Evolutionary conservation across 1,140 invertebrate genomes (phyloP).

Genomic region (Pachypsylla venusta): DNA sequence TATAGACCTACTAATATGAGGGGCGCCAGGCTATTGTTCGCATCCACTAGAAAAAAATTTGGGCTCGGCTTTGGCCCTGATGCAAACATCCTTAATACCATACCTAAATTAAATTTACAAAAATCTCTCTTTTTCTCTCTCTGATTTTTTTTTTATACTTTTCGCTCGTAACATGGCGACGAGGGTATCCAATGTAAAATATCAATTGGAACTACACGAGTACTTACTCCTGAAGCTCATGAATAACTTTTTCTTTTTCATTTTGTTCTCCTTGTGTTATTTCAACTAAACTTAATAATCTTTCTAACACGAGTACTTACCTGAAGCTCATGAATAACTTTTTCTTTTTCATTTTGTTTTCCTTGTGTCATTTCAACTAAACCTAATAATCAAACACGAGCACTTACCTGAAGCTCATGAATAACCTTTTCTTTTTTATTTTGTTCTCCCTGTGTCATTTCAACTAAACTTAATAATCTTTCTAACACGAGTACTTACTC

Average conservation of each 20-base stretch:
- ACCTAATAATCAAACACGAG: constrained; percentile 76
- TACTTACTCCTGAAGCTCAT: neutral
- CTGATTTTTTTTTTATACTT: no score
- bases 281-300: neutral
- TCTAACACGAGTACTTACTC: constrained; percentile 46
- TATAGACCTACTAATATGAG: no score
- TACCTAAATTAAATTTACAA: no score
- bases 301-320: constrained; percentile 48
- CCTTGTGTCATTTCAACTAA: constrained; percentile 90
- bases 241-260: neutral
- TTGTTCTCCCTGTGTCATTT: neutral
- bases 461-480: neutral
- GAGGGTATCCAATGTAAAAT: no score
- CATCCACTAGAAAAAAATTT: no score
- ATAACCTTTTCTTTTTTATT: neutral
- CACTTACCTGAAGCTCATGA: neutral
- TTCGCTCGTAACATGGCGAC: no score
- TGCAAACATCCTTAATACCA: no score
- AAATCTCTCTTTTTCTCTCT: no score
- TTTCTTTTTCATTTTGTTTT: constrained; percentile 88
- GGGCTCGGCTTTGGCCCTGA: no score
- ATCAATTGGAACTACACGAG: no score
- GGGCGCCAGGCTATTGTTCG: no score
- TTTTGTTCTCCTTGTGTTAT: neutral
- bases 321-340: constrained; percentile 86